Evolutionary conservation across 2,888 invertebrate species (phyloP).

Genomic region (Lasioglossum villosulum): DNA sequence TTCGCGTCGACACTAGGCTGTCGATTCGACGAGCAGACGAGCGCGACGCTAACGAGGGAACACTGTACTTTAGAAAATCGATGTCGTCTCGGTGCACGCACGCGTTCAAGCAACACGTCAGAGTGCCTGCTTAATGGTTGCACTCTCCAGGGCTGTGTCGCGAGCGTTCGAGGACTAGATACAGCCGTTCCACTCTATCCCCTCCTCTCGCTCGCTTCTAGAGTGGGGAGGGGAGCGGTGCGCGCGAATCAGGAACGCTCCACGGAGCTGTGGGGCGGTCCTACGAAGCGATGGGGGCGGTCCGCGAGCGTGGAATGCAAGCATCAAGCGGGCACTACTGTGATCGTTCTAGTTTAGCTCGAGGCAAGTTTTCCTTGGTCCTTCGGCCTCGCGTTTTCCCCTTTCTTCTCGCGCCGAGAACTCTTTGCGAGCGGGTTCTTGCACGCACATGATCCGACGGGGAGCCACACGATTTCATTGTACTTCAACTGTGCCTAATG

Average conservation of each 20-base stretch:
- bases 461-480: slow-evolving; percentile 26
- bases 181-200: not conserved
- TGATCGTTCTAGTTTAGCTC: not conserved
- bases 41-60: slow-evolving; percentile 23
- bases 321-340: not conserved
- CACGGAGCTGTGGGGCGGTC: not conserved
- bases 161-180: not conserved
- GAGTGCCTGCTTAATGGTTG: not conserved
- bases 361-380: slow-evolving; percentile 5
- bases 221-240: not conserved
- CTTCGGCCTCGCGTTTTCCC: not conserved
- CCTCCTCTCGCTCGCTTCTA: not conserved
- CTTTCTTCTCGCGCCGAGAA: slow-evolving; percentile 8
- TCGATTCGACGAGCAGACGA: not conserved
- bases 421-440: not conserved
- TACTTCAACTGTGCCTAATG: slow-evolving; percentile 67
- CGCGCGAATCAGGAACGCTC: not conserved
- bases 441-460: not conserved
- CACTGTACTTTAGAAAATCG: slow-evolving; percentile 46
- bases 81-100: slow-evolving; percentile 23
- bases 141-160: not conserved
- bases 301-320: not conserved
- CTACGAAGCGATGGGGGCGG: not conserved
- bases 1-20: not conserved
- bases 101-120: slow-evolving; percentile 16